A percentile compares a stretch with the other conserved stretches of the same genome.
Evolutionary conservation across 2,888 invertebrate genomes (phyloP).

Genomic region (Ceraclea dissimilis): DNA sequence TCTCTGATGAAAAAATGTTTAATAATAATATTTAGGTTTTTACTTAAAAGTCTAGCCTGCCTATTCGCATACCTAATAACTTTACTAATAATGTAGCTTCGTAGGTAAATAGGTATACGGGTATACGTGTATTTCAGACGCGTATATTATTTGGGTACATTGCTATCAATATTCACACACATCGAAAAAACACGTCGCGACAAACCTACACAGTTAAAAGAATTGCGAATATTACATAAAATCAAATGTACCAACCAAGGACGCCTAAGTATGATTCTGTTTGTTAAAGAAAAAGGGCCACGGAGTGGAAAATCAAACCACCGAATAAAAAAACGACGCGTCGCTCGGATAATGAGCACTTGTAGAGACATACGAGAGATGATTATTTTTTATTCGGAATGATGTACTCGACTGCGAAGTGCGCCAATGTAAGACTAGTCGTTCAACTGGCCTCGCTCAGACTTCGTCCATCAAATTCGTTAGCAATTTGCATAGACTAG

Average conservation of each 20-base stretch:
- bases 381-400: background rate
- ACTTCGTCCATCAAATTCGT: conserved; percentile 22
- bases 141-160: background rate
- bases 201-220: conserved; percentile 4
- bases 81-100: too few relatives aligned
- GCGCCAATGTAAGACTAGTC: background rate
- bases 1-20: background rate
- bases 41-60: background rate
- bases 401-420: background rate
- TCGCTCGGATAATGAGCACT: background rate
- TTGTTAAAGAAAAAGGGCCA: background rate
- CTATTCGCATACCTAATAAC: background rate
- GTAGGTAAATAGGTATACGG: too few relatives aligned
- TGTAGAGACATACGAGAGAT: background rate
- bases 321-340: conserved; percentile 2
- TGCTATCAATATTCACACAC: conserved; percentile 7
- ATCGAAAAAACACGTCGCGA: conserved; percentile 1
- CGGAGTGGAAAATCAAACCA: background rate
- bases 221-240: conserved; percentile 13
- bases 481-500: conserved; percentile 22
- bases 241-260: conserved; percentile 17
- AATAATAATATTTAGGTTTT: background rate
- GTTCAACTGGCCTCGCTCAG: conserved; percentile 13
- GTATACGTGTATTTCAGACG: background rate
- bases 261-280: conserved; percentile 5